Conservation (phyloP, 2,797 vertebrate species). For the Fistularia commersonii region DNA sequence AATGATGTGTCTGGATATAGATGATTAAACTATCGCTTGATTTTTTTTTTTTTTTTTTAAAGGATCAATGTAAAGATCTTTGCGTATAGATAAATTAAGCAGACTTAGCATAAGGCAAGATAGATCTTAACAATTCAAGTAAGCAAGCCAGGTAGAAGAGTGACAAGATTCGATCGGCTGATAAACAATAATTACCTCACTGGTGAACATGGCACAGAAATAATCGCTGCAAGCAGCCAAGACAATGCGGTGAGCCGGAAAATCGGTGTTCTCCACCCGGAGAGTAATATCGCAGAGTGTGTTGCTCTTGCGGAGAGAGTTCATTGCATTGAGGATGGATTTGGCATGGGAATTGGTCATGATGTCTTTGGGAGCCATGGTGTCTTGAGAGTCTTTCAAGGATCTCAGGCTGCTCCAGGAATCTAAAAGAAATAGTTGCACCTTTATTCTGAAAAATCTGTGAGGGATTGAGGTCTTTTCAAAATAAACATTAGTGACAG, state of each 20-base stretch:
- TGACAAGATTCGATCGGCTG: neutral
- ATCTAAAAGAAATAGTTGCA: constrained; percentile 31
- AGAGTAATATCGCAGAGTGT: constrained; percentile 97
- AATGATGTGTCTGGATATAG: too few relatives aligned
- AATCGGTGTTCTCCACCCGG: constrained; percentile 91
- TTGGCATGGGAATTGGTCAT: constrained; percentile 99
- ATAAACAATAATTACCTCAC: constrained; percentile 80
- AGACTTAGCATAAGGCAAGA: neutral
- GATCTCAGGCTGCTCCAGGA: constrained; percentile 55
- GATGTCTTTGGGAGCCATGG: constrained; percentile 98
- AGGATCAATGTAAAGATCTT: too few relatives aligned
- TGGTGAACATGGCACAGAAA: constrained; percentile 99
- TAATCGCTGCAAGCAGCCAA: constrained; percentile 98
- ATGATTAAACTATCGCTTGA: too few relatives aligned
- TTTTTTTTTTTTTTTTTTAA: too few relatives aligned
- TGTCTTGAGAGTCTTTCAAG: constrained; percentile 41
- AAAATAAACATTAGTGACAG: neutral
- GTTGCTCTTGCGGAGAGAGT: constrained; percentile 93
- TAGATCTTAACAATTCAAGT: neutral
- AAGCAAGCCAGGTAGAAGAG: neutral
- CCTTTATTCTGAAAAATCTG: neutral
- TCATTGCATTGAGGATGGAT: constrained; percentile 98
- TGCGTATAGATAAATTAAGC: too few relatives aligned
- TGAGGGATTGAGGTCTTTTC: neutral
- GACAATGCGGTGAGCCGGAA: constrained; percentile 95